These are phyloP conservation scores for Saiga tatarica DNA, from an alignment of 2,113 vertebrate species.

Conservation along the genomic window DNA sequence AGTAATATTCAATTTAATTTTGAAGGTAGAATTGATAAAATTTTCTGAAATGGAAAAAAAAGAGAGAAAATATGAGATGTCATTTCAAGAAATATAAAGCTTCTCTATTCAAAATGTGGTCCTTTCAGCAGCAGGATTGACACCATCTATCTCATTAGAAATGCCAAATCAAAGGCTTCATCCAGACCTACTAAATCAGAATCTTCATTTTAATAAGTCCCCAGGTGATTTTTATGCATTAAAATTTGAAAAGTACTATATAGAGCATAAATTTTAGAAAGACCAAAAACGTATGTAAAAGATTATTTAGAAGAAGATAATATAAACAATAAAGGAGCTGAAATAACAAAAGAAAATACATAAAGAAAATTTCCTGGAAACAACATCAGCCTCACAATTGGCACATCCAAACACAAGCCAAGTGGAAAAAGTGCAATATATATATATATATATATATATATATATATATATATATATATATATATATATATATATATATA, in stretches of 20 bases:
- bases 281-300: not conserved
- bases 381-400: not conserved
- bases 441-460: not conserved
- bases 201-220: slow-evolving; percentile 6
- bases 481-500: not conserved
- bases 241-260: not conserved
- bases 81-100: not conserved
- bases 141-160: not conserved
- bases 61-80: not conserved
- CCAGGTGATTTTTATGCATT: not conserved
- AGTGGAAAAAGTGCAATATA: not conserved
- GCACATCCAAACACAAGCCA: not conserved
- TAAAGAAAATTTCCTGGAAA: not conserved
- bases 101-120: not conserved
- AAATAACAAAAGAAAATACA: slow-evolving; percentile 53
- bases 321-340: slow-evolving; percentile 15
- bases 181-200: not conserved
- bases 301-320: not conserved
- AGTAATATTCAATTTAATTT: not conserved
- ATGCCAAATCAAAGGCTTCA: not conserved
- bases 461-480: not conserved
- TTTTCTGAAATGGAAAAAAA: not conserved
- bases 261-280: not conserved
- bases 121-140: not conserved
- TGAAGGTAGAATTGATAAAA: not conserved